These are phyloP conservation scores for Phalacrocorax carbo DNA, from an alignment of 2,113 vertebrate genomes.

Conservation along the genomic window DNA sequence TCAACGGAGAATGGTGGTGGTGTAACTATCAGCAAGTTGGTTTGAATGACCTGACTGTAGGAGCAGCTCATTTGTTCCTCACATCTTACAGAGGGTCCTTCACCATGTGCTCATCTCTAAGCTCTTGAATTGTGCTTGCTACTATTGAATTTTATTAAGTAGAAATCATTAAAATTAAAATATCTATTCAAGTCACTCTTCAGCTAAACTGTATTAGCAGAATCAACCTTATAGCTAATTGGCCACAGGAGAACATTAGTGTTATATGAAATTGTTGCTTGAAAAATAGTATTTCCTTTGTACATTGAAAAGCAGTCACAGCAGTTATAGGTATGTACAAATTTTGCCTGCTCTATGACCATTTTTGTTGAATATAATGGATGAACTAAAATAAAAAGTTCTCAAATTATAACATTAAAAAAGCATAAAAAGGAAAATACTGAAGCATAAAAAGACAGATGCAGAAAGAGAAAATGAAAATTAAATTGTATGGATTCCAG, in stretches of 20 bases:
- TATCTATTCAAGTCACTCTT: neutral
- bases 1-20: neutral
- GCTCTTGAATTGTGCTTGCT: neutral
- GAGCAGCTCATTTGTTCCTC: neutral
- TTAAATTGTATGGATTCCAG: conserved; percentile 23
- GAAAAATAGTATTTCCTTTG: neutral
- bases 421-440: neutral
- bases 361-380: neutral
- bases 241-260: neutral
- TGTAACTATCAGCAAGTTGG: neutral
- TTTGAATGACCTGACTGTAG: neutral
- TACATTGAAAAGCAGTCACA: neutral
- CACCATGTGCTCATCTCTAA: neutral
- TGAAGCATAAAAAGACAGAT: conserved; percentile 3
- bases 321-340: neutral
- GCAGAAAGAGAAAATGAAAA: neutral
- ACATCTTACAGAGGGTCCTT: neutral
- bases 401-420: neutral
- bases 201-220: neutral
- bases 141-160: neutral
- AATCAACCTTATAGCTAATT: neutral
- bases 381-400: neutral
- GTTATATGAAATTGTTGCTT: neutral
- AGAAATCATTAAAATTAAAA: neutral
- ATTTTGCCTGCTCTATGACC: neutral